These are phyloP conservation scores for Strix uralensis DNA, from an alignment of 2,113 vertebrate species.

Conservation along the genomic window DNA sequence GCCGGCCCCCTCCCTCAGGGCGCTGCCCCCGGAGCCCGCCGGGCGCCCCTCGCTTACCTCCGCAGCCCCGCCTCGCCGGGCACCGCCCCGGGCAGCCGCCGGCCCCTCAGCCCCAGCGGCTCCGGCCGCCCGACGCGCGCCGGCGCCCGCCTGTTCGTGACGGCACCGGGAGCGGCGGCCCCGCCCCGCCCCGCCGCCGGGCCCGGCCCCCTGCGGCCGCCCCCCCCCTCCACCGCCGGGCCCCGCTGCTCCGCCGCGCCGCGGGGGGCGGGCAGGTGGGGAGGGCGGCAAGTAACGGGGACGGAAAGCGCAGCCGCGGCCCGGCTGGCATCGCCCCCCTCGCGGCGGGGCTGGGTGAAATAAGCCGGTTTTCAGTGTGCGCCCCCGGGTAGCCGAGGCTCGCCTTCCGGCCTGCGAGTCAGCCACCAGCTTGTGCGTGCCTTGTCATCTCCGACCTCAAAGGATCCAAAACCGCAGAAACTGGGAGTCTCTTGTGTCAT, in stretches of 20 bases:
- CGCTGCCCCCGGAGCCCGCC: not conserved
- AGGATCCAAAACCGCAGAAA: fast-evolving
- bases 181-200: not conserved
- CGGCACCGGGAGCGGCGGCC: not conserved
- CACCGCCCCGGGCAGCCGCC: not conserved
- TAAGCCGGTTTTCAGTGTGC: fast-evolving
- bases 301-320: not conserved
- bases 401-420: not conserved
- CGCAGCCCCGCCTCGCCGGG: not conserved
- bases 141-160: not conserved
- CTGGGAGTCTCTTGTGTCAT: fast-evolving
- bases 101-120: not conserved
- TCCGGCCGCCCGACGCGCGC: not conserved
- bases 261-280: not conserved
- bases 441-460: not conserved
- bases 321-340: not conserved
- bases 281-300: not conserved
- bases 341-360: not conserved
- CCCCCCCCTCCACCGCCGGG: not conserved
- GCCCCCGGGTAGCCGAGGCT: not conserved
- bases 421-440: not conserved
- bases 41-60: not conserved
- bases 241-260: too few relatives aligned
- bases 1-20: too few relatives aligned
- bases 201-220: not conserved